Evolutionary conservation across 2,888 invertebrate genomes (phyloP), one percentile per base, ranked within the genome.

Genomic region (Pemphredon lugubris): DNA sequence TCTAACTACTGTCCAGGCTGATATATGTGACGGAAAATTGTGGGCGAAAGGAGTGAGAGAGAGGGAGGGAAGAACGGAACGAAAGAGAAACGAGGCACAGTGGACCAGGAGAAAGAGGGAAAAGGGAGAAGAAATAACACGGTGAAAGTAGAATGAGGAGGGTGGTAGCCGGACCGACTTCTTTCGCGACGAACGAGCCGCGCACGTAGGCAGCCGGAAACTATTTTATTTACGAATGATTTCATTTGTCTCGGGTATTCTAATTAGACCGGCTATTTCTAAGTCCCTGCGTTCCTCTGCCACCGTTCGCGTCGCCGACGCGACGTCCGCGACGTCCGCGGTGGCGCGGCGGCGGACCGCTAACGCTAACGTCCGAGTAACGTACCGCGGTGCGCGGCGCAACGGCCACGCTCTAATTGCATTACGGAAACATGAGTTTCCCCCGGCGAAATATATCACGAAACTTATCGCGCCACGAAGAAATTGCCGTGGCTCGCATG

Each of bases 21-120:
- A 89, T 89, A 86, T 88, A 89, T 88, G 89, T 88, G 88, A 89
- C 88, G 88, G 89, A 88, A 89, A 89, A 89, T 89, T 87, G 88
- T 85, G 85, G 83, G 79, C 80, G 86, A 87, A 83, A 81, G 83
- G 77, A 73, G 79, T 5, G 71, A 70, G 66, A 67, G 59, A 45
- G 70, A 47, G 54, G 61, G 53, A 58, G 69, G 37, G 51, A 63
- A 48, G 44, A 26, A 3, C 4, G 26, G 76, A 47, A 47, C 20
- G 48, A 50, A 48, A 61, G 70, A 57, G 53, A 50, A n/a, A n/a
- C n/a, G 55, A 34, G 73, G 59, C 40, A 40, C 47, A 14, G 44
- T 40, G 34, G 26, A 34, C 32, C 42, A n/a, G n/a, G n/a, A n/a
- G n/a, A n/a, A n/a, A n/a, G n/a, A n/a, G n/a, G n/a, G 64, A 16